Evolutionary conservation across 1,140 invertebrate species (phyloP).

Genomic region (Drosophila suzukii): DNA sequence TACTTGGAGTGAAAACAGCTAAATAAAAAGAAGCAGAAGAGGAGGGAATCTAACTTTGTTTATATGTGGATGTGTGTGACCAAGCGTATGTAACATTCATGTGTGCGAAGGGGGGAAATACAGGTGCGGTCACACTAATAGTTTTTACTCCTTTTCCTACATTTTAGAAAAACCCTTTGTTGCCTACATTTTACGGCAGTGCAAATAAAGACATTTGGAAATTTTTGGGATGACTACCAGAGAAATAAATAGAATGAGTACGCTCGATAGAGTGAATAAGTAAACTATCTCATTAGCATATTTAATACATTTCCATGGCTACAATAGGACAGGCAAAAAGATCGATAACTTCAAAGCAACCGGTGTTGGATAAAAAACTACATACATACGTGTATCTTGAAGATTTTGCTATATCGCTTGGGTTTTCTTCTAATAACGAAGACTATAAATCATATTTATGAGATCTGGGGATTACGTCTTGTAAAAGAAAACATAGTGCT

Average conservation of each 20-base stretch:
- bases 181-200: not conserved
- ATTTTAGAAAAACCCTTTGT: not conserved
- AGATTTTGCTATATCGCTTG: too few relatives aligned
- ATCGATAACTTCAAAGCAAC: not conserved
- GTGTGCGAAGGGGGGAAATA: not conserved
- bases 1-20: constrained; percentile 14
- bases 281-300: constrained; percentile 20
- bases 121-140: constrained; percentile 6
- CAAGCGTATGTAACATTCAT: not conserved
- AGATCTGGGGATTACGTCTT: not conserved
- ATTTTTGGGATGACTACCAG: too few relatives aligned
- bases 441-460: too few relatives aligned
- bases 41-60: constrained; percentile 41
- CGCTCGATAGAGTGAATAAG: constrained; percentile 1
- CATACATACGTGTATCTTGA: too few relatives aligned
- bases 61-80: constrained; percentile 9
- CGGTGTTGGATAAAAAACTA: not conserved
- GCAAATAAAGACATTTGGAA: too few relatives aligned
- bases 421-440: not conserved
- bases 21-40: constrained; percentile 10
- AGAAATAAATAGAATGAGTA: too few relatives aligned
- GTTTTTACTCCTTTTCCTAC: not conserved
- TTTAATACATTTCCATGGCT: not conserved
- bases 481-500: not conserved
- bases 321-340: not conserved